A percentile compares a stretch with the other conserved stretches of the same genome.
These are phyloP conservation scores for Pholis gunnellus DNA, from an alignment of 2,113 vertebrate species.

Conservation along the genomic window DNA sequence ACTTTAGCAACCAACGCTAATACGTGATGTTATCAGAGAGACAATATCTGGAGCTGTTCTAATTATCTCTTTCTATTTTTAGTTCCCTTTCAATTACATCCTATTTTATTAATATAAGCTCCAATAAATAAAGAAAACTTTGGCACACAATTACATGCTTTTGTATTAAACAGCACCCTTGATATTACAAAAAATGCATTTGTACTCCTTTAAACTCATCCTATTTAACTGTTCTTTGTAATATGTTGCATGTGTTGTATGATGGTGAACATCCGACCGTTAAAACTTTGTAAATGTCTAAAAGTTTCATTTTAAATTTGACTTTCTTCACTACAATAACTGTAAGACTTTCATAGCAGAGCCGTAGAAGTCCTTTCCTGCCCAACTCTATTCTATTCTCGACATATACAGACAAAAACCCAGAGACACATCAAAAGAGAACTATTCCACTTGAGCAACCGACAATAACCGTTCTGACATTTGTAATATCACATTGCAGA, in stretches of 20 bases:
- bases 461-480: constrained; percentile 31
- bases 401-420: constrained; percentile 8
- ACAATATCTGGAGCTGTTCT: too few relatives aligned
- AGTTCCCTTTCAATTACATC: too few relatives aligned
- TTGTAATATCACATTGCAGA: constrained; percentile 36
- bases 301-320: not conserved
- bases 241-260: not conserved
- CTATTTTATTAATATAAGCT: too few relatives aligned
- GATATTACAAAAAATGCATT: too few relatives aligned
- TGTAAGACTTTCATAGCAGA: not conserved
- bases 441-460: constrained; percentile 14
- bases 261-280: not conserved
- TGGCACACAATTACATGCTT: too few relatives aligned
- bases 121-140: too few relatives aligned
- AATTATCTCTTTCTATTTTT: too few relatives aligned
- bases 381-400: not conserved
- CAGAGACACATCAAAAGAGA: constrained; percentile 7
- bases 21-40: too few relatives aligned
- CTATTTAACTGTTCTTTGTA: not conserved
- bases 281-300: not conserved
- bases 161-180: too few relatives aligned
- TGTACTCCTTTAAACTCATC: not conserved
- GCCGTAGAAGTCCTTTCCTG: not conserved
- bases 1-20: too few relatives aligned
- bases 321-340: not conserved